A percentile compares a stretch with the other conserved stretches of the same genome.
Evolutionary conservation across 2,113 vertebrate genomes (phyloP).

Genomic region (Sapajus apella): DNA sequence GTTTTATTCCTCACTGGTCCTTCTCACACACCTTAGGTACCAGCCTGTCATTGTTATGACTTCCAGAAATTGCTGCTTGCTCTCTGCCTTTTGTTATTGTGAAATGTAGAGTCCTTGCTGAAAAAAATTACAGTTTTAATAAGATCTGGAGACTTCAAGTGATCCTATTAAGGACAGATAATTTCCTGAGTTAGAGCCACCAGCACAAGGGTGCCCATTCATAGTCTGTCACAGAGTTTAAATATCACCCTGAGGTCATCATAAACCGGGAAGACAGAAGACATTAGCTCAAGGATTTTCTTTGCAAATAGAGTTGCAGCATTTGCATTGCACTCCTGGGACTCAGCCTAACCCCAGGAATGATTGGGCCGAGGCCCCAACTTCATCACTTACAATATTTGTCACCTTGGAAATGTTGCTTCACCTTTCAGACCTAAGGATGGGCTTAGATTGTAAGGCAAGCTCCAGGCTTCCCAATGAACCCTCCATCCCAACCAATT

Average conservation of each 20-base stretch:
- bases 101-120: background rate
- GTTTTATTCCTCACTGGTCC: background rate
- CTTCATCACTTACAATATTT: background rate
- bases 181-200: background rate
- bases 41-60: background rate
- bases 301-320: background rate
- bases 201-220: constrained; percentile 52
- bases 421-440: background rate
- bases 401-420: background rate
- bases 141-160: background rate
- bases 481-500: too few species aligned
- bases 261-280: background rate
- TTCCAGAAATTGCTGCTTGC: background rate
- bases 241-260: constrained; percentile 42
- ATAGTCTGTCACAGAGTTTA: constrained; percentile 36
- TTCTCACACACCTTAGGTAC: background rate
- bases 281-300: background rate
- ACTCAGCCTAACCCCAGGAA: background rate
- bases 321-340: background rate
- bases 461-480: background rate
- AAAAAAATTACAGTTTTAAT: background rate
- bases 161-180: background rate
- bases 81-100: background rate
- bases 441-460: background rate
- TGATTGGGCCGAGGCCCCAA: background rate